phyloP scores from a whole-genome alignment of 2,888 invertebrate species.

The Chrysolina americana region DNA sequence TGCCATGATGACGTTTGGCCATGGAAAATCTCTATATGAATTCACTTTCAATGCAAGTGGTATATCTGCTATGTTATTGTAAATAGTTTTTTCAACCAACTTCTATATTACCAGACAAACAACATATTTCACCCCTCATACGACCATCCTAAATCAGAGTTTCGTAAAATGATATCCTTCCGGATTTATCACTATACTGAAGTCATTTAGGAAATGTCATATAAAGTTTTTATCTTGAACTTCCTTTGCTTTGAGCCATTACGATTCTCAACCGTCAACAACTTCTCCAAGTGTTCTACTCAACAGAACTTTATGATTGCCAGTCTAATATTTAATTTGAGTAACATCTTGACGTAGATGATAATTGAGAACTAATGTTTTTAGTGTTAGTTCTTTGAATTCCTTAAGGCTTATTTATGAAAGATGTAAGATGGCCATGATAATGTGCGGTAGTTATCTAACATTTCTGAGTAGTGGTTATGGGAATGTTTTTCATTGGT shows the following conservation, averaged over 20 bases:
- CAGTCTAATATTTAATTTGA: not conserved
- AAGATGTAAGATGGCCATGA: too few relatives aligned
- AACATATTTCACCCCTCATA: not conserved
- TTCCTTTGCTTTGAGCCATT: not conserved
- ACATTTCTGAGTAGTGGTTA: too few relatives aligned
- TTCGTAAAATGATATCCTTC: not conserved
- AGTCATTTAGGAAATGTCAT: constrained; percentile 10
- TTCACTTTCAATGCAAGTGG: too few relatives aligned
- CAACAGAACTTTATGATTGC: constrained; percentile 6
- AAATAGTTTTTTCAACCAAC: not conserved
- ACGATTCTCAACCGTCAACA: constrained; percentile 6
- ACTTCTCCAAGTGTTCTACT: not conserved
- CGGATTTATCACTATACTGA: not conserved
- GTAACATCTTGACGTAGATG: not conserved
- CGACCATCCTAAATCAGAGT: not conserved
- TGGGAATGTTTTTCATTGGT: too few relatives aligned
- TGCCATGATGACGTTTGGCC: too few relatives aligned
- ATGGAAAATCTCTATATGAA: too few relatives aligned
- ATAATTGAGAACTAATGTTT: too few relatives aligned
- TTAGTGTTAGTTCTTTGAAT: too few relatives aligned
- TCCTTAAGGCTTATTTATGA: too few relatives aligned
- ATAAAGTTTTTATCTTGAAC: constrained; percentile 8
- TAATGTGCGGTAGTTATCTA: too few relatives aligned
- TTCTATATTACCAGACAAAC: not conserved
- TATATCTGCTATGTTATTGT: too few relatives aligned